Percentiles rank a stretch among this genome's conserved stretches.
These are phyloP conservation scores for Teleogryllus occipitalis DNA, from an alignment of 1,140 invertebrate species.

Conservation along the genomic window DNA sequence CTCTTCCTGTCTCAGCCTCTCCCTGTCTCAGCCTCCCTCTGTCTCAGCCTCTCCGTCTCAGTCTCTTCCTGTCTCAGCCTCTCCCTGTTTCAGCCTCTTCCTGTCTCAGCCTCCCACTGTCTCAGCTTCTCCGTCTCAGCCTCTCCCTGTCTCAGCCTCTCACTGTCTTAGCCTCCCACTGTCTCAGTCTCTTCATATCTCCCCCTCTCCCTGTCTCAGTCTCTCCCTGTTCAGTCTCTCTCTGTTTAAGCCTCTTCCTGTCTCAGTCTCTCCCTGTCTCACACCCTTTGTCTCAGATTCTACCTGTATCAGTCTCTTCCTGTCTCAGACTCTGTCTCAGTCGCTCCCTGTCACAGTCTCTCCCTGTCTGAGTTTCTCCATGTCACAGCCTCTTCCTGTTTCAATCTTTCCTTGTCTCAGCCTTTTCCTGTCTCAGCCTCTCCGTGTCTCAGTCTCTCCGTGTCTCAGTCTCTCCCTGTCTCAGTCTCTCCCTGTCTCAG, in stretches of 20 bases:
- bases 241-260: background rate
- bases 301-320: background rate
- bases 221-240: background rate
- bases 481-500: too few species aligned
- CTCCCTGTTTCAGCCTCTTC: too few species aligned
- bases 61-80: too few species aligned
- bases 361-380: background rate
- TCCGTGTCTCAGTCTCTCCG: background rate
- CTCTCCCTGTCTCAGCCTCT: too few species aligned
- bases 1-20: too few species aligned
- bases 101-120: too few species aligned
- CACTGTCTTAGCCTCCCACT: too few species aligned
- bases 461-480: too few species aligned
- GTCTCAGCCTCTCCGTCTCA: too few species aligned
- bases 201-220: too few species aligned
- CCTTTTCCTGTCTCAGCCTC: background rate
- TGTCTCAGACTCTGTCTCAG: background rate
- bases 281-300: background rate
- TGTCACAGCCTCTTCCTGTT: background rate
- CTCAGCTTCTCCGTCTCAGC: background rate
- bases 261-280: background rate
- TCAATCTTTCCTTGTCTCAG: too few species aligned
- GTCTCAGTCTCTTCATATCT: background rate
- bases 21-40: too few species aligned
- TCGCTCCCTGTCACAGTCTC: background rate